Evolutionary conservation across 2,888 invertebrate species (phyloP), one percentile per base, ranked within the genome.

Genomic region (Pyrrhia umbra): DNA sequence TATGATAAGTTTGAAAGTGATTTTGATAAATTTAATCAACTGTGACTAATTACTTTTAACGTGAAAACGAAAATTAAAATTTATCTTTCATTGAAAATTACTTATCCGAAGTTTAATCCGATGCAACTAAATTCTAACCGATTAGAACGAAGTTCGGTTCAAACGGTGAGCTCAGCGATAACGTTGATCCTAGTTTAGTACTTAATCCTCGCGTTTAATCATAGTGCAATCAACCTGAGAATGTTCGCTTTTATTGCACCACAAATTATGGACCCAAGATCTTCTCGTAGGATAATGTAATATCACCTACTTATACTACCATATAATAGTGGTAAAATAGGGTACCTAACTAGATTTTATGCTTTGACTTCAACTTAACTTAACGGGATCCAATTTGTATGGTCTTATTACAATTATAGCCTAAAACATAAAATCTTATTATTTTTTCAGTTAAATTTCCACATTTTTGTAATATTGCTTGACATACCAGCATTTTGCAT

Each of bases 191-290:
- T 43, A 59, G 80, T 77, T 76, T 68, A 76, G 52, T 68, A 50
- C 46, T 75, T 64, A 59, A 77, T 66, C 68, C 49, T 64, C 42
- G 45, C 10, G 49, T 76, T 79, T 65, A 64, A 51, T 72, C 56
- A 68, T 55, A 43, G 78, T 77, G 66, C 57, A 55, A 77, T 66
- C 80, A 73, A 77, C 74, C 64, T 51, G 55, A 60, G 63, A 55
- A 66, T 50, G 54, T 62, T 69, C 21, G 59, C 59, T 77, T 78
- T 78, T 78, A 78, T 78, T 78, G 75, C 75, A 61, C 78, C 68
- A 79, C 78, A 80, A 80, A 79, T 79, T 78, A 75, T 62, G 65
- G 64, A 77, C 65, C 55, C 58, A 47, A 66, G 73, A 68, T 66
- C 80, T 62, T 57, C 34, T 63, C 54, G 47, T 43, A 61, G 58